phyloP scores from a whole-genome alignment of 2,113 vertebrate genomes.

The Heterocephalus glaber region DNA sequence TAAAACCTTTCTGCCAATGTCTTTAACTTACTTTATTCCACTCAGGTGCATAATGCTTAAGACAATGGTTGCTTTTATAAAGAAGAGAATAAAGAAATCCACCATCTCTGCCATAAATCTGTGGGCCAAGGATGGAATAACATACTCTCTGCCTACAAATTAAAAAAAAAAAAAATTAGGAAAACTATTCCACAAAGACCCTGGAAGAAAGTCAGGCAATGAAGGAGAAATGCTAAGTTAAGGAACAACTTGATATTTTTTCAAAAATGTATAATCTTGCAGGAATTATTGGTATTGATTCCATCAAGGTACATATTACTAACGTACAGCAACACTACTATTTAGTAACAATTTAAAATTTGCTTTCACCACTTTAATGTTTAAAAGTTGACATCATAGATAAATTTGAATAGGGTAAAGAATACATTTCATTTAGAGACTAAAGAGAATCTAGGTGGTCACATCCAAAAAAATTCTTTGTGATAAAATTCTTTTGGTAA shows the following conservation, averaged over 20 bases:
- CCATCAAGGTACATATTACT: neutral
- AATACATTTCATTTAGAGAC: neutral
- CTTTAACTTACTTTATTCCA: constrained; percentile 95
- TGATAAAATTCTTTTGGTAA: constrained; percentile 35
- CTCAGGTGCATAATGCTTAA: constrained; percentile 96
- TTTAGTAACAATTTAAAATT: constrained; percentile 22
- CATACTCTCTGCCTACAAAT: constrained; percentile 91
- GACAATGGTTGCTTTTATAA: constrained; percentile 95
- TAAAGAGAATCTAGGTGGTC: neutral
- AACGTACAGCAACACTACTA: neutral
- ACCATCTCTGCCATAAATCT: constrained; percentile 96
- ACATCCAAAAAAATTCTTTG: too few species aligned
- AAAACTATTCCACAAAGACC: neutral
- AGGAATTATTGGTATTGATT: neutral
- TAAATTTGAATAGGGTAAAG: neutral
- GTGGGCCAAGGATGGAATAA: constrained; percentile 93
- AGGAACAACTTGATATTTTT: neutral
- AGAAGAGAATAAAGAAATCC: constrained; percentile 97
- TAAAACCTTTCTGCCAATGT: constrained; percentile 6
- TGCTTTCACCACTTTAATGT: constrained; percentile 28
- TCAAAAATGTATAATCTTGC: neutral
- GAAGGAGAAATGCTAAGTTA: constrained; percentile 8
- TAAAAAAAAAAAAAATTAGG: constrained; percentile 65
- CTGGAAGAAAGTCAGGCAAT: constrained; percentile 38
- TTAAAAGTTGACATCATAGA: constrained; percentile 30